Evolutionary conservation across 1,140 invertebrate species (phyloP).

Genomic region (Atta texana): DNA sequence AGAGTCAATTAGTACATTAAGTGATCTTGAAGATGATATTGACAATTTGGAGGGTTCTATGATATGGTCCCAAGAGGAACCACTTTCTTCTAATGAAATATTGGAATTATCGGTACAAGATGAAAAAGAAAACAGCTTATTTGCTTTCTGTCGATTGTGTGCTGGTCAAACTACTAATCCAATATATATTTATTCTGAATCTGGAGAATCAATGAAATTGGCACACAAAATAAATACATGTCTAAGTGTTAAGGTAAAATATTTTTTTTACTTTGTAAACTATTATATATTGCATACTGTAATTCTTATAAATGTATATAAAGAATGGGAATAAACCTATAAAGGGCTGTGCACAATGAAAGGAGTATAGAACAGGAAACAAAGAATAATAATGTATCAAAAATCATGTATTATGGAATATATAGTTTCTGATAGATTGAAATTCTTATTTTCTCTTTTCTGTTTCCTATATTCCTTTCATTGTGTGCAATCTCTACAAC

Average conservation of each 20-base stretch:
- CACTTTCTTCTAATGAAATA: constrained; percentile 73
- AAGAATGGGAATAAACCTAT: too few relatives aligned
- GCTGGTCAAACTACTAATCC: constrained; percentile 74
- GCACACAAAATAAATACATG: constrained; percentile 78
- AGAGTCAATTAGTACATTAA: constrained; percentile 76
- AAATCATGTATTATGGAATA: too few relatives aligned
- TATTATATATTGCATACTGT: neutral
- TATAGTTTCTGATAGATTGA: too few relatives aligned
- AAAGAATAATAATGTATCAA: too few relatives aligned
- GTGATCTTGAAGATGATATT: constrained; percentile 71
- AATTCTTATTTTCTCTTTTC: too few relatives aligned
- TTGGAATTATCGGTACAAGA: constrained; percentile 54
- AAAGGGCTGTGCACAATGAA: too few relatives aligned
- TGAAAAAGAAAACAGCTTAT: constrained; percentile 44
- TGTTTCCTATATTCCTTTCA: too few relatives aligned
- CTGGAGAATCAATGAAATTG: constrained; percentile 75
- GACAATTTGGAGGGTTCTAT: constrained; percentile 74
- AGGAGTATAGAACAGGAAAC: too few relatives aligned
- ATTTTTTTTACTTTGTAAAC: neutral
- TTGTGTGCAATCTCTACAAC: too few relatives aligned
- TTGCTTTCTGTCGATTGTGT: constrained; percentile 73
- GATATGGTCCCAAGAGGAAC: constrained; percentile 77
- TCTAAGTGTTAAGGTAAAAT: constrained; percentile 75
- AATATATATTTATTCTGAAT: constrained; percentile 76
- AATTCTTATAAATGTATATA: neutral